Conservation (phyloP, 2,113 vertebrate species). For the Phyllostomus hastatus region DNA sequence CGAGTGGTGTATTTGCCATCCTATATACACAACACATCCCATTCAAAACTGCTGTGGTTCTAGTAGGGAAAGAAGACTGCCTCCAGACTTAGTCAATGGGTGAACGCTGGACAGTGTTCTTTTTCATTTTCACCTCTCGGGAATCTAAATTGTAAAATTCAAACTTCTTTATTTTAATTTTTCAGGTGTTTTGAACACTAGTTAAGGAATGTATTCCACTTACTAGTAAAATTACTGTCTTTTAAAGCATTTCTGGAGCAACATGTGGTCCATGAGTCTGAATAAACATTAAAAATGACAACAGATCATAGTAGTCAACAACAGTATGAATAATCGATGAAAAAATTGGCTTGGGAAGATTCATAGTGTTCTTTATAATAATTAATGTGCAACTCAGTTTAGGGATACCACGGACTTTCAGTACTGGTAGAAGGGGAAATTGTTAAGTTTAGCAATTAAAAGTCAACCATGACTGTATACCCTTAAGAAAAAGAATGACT, state of each 20-base stretch:
- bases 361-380: not conserved
- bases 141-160: not conserved
- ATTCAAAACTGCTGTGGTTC: not conserved
- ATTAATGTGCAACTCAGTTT: not conserved
- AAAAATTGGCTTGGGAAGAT: not conserved
- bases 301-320: not conserved
- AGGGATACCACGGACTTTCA: not conserved
- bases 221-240: not conserved
- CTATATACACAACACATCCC: not conserved
- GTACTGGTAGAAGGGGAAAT: not conserved
- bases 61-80: not conserved
- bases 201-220: not conserved
- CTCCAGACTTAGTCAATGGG: not conserved
- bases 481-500: conserved; percentile 49
- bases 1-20: not conserved
- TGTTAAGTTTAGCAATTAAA: conserved; percentile 66
- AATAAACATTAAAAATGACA: not conserved
- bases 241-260: not conserved
- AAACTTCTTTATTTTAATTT: not conserved
- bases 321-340: not conserved
- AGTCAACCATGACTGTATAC: not conserved
- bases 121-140: not conserved
- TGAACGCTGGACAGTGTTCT: not conserved
- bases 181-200: not conserved
- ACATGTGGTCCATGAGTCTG: not conserved